Evolutionary conservation across 2,113 vertebrate genomes (phyloP).

Genomic region (Nothocercus julius): DNA sequence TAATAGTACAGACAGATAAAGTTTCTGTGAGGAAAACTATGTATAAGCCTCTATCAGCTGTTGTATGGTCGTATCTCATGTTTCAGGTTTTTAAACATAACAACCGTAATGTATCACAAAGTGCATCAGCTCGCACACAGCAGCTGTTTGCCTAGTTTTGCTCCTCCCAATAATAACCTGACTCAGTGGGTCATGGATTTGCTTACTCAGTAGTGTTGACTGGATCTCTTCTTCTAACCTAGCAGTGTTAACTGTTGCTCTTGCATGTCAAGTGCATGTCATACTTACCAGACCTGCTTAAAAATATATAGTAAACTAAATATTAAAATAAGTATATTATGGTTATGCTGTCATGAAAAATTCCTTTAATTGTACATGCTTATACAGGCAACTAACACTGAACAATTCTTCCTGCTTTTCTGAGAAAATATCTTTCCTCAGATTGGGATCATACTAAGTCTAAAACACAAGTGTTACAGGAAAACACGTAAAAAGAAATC

Average conservation of each 20-base stretch:
- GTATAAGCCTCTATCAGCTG: background rate
- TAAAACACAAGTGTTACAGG: background rate
- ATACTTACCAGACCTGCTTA: background rate
- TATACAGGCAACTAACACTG: background rate
- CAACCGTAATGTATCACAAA: background rate
- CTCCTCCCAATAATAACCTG: background rate
- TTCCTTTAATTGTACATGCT: background rate
- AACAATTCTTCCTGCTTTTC: background rate
- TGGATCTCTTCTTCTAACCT: background rate
- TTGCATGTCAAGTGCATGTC: background rate
- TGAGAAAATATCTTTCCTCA: background rate
- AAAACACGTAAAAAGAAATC: background rate
- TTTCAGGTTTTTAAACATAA: background rate
- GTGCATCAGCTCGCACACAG: background rate
- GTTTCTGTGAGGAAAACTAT: background rate
- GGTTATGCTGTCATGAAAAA: background rate
- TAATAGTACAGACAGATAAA: background rate
- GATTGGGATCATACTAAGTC: background rate
- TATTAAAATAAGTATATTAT: background rate
- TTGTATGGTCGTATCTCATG: fast-evolving
- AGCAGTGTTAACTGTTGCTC: background rate
- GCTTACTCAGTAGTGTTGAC: background rate
- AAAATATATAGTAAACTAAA: background rate
- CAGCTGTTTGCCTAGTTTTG: background rate
- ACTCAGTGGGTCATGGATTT: background rate